phyloP scores from a whole-genome alignment of 64 coral and sea anemone genomes.

The Pachyseris speciosa region DNA sequence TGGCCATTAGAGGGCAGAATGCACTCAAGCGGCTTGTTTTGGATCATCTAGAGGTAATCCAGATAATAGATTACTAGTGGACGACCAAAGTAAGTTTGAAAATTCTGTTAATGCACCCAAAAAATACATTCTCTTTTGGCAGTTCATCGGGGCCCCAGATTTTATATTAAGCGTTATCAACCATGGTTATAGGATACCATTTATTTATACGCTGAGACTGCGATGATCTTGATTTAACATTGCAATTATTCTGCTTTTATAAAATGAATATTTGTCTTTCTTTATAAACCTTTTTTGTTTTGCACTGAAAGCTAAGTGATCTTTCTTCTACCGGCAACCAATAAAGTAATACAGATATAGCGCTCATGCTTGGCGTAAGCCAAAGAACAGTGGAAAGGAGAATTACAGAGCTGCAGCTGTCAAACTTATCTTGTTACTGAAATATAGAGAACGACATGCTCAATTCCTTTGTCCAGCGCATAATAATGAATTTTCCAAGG shows the following conservation, averaged over 20 bases:
- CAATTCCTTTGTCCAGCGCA: conserved; percentile 29
- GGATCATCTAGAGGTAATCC: not conserved
- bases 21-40: not conserved
- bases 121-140: too few species aligned
- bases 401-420: conserved; percentile 44
- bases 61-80: conserved; percentile 4
- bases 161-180: too few species aligned
- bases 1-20: conserved; percentile 57
- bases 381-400: conserved; percentile 60
- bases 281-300: too few species aligned
- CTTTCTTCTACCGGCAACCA: conserved; percentile 26
- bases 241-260: too few species aligned
- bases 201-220: too few species aligned
- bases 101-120: not conserved
- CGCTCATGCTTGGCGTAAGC: conserved; percentile 66
- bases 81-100: conserved; percentile 1
- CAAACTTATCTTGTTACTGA: conserved; percentile 23
- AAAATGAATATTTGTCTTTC: too few species aligned
- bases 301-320: not conserved
- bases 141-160: too few species aligned
- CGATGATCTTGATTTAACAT: too few species aligned
- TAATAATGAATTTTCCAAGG: conserved; percentile 46
- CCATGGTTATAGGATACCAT: too few species aligned
- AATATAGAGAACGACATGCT: conserved; percentile 65
- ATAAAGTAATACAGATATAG: conserved; percentile 57